Evolutionary conservation across 92 coral and sea anemone genomes (phyloP).

Genomic region (Zoanthus sansibaricus): DNA sequence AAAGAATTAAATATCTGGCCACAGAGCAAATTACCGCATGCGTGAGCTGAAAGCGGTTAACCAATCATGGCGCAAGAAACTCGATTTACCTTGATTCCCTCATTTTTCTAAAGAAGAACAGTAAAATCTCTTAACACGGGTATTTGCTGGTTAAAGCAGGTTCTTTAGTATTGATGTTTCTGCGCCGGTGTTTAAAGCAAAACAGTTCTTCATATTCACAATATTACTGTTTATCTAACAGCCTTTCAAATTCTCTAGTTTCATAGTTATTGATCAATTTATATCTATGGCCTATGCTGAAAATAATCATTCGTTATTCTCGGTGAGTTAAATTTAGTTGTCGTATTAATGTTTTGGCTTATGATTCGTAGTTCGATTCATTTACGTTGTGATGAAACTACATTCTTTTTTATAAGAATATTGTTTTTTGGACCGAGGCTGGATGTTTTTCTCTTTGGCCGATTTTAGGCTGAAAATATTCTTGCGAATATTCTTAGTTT

Average conservation of each 20-base stretch:
- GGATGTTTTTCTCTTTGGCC: too few relatives aligned
- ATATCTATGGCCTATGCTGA: conserved; percentile 27
- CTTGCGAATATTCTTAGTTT: too few relatives aligned
- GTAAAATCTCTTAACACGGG: neutral
- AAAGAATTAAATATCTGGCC: neutral
- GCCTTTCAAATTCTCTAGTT: neutral
- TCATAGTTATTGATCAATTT: neutral
- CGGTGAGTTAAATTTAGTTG: conserved; percentile 8
- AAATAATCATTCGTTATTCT: conserved; percentile 7
- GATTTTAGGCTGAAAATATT: too few relatives aligned
- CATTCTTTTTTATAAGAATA: too few relatives aligned
- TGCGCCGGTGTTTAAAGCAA: conserved; percentile 44
- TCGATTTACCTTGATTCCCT: neutral
- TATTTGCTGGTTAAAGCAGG: conserved; percentile 10
- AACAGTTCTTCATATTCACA: neutral
- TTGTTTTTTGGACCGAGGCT: too few relatives aligned
- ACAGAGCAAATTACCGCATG: neutral
- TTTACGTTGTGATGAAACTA: neutral
- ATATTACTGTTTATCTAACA: neutral
- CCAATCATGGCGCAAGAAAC: neutral
- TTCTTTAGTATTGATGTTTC: conserved; percentile 17
- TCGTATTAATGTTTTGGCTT: neutral
- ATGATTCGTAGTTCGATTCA: neutral
- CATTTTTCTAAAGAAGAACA: neutral
- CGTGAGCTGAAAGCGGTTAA: neutral